These are phyloP conservation scores for Heliangelus exortis DNA, from an alignment of 2,797 vertebrate species.

Conservation along the genomic window DNA sequence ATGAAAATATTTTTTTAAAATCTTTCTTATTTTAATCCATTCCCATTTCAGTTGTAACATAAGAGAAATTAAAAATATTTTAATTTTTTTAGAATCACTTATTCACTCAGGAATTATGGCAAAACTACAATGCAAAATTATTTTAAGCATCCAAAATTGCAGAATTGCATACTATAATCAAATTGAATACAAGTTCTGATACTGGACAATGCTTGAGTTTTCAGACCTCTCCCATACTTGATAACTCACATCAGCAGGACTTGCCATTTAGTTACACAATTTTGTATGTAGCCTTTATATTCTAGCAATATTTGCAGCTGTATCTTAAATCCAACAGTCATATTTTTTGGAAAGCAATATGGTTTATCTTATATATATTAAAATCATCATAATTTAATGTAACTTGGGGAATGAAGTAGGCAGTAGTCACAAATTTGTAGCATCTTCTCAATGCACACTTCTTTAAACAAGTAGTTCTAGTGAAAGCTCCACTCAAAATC, in stretches of 20 bases:
- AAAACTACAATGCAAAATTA: constrained; percentile 56
- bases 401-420: background rate
- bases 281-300: background rate
- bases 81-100: constrained; percentile 69
- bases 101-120: constrained; percentile 68
- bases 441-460: background rate
- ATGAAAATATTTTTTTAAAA: background rate
- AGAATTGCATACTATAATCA: constrained; percentile 2
- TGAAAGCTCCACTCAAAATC: background rate
- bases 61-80: background rate
- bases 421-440: background rate
- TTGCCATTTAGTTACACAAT: background rate
- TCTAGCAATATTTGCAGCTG: background rate
- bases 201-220: background rate
- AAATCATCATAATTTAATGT: background rate
- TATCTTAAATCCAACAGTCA: background rate
- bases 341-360: background rate
- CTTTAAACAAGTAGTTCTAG: background rate
- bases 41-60: background rate
- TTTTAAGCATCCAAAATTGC: constrained; percentile 28
- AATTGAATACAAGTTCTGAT: background rate
- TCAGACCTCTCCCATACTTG: background rate
- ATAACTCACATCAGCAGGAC: background rate
- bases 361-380: background rate
- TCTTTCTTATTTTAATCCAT: background rate